A percentile compares a stretch with the other conserved stretches of the same genome.
Evolutionary conservation across 2,113 vertebrate species (phyloP).

Genomic region (Neodontobutis hainanensis): DNA sequence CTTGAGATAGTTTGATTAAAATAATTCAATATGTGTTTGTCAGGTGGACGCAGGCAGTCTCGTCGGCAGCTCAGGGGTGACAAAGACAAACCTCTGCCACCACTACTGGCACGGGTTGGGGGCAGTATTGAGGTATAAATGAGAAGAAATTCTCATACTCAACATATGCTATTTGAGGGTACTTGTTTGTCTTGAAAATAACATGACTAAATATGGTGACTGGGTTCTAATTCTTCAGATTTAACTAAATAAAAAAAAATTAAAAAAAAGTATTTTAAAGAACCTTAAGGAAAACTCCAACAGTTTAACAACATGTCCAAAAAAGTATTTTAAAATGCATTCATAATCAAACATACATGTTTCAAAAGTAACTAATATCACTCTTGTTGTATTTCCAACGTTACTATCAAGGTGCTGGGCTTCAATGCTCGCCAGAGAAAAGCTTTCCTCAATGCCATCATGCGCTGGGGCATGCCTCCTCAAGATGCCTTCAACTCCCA

Average conservation of each 20-base stretch:
- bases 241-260: too few species aligned
- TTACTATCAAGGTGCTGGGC: conserved; percentile 86
- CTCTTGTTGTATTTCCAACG: too few species aligned
- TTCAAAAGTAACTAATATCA: not conserved
- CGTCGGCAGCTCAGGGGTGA: conserved; percentile 94
- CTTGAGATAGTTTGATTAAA: not conserved
- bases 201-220: too few species aligned
- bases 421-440: conserved; percentile 97
- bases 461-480: conserved; percentile 99
- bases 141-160: too few species aligned
- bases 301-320: too few species aligned
- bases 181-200: too few species aligned
- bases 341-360: not conserved
- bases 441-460: conserved; percentile 96
- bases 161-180: not conserved
- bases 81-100: conserved; percentile 94
- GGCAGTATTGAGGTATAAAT: conserved; percentile 92
- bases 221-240: too few species aligned
- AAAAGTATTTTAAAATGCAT: not conserved
- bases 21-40: conserved; percentile 4
- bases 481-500: conserved; percentile 99
- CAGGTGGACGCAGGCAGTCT: conserved; percentile 93
- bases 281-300: too few species aligned
- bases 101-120: conserved; percentile 92
- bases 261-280: too few species aligned